Percentiles rank a stretch among this genome's conserved stretches.
Conservation (phyloP, 2,113 vertebrate species). For the Paramormyrops kingsleyae region DNA sequence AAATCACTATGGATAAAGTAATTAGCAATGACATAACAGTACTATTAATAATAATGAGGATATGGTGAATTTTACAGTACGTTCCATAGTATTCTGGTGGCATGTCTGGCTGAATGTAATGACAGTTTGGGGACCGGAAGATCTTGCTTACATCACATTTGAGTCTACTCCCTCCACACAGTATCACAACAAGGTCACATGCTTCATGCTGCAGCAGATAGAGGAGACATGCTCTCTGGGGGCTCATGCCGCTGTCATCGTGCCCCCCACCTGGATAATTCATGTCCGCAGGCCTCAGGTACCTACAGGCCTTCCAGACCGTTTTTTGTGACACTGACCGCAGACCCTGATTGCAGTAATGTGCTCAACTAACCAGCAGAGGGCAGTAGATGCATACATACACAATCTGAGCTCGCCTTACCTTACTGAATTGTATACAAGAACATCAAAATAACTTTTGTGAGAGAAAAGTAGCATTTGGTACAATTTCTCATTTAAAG, state of each 20-base stretch:
- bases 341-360: not conserved
- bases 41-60: not conserved
- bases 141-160: not conserved
- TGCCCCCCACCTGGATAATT: slow-evolving; percentile 93
- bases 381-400: not conserved
- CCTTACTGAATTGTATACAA: not conserved
- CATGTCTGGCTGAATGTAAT: not conserved
- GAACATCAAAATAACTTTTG: not conserved
- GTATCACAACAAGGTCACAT: slow-evolving; percentile 96
- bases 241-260: slow-evolving; percentile 81
- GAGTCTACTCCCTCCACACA: slow-evolving; percentile 33
- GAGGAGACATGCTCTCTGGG: slow-evolving; percentile 89
- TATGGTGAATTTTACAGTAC: not conserved
- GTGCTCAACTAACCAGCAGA: not conserved
- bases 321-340: not conserved
- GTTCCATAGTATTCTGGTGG: not conserved
- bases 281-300: slow-evolving; percentile 78
- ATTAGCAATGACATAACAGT: not conserved
- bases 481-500: not conserved
- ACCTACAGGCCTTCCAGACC: not conserved
- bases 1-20: not conserved
- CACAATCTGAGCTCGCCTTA: not conserved
- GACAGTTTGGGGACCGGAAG: not conserved
- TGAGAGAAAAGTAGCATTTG: not conserved
- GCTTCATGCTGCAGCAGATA: slow-evolving; percentile 97